These are phyloP conservation scores for Rhinogobio ventralis DNA, from an alignment of 2,797 vertebrate species.

Conservation along the genomic window DNA sequence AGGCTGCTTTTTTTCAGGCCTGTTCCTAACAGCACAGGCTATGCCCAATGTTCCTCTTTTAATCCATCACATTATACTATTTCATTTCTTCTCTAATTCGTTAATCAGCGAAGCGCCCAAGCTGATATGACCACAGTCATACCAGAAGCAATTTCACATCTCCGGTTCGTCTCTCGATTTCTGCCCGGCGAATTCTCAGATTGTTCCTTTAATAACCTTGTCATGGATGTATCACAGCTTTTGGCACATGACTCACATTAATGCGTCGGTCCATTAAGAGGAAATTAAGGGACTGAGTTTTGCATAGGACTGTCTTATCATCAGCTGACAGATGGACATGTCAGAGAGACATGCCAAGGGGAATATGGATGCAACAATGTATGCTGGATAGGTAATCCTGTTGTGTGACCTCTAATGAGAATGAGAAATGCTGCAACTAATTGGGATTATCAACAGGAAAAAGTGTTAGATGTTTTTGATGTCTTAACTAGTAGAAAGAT, in stretches of 20 bases:
- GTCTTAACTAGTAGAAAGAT: slow-evolving; percentile 1
- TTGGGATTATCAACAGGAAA: slow-evolving; percentile 22
- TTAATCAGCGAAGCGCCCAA: slow-evolving; percentile 64
- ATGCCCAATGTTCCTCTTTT: slow-evolving; percentile 63
- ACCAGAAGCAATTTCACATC: slow-evolving; percentile 62
- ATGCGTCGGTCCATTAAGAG: slow-evolving; percentile 43
- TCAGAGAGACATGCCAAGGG: slow-evolving; percentile 39
- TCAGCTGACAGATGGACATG: slow-evolving; percentile 39
- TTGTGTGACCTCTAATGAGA: slow-evolving; percentile 36
- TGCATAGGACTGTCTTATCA: slow-evolving; percentile 35
- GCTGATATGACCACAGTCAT: slow-evolving; percentile 59
- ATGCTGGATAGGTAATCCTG: slow-evolving; percentile 28
- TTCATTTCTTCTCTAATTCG: slow-evolving; percentile 74
- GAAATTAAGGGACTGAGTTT: slow-evolving; percentile 31
- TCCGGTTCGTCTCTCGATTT: slow-evolving; percentile 43
- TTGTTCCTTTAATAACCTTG: slow-evolving; percentile 56
- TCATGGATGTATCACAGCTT: slow-evolving; percentile 51
- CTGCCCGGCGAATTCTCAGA: slow-evolving; percentile 30
- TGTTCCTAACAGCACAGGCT: slow-evolving; percentile 60
- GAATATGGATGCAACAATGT: background rate
- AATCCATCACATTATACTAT: slow-evolving; percentile 69
- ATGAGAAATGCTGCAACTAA: slow-evolving; percentile 3
- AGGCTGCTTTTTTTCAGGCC: slow-evolving; percentile 56
- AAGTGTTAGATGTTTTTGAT: background rate
- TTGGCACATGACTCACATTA: slow-evolving; percentile 49